phyloP scores from a whole-genome alignment of 2,113 vertebrate species.

The Siniperca knerii region DNA sequence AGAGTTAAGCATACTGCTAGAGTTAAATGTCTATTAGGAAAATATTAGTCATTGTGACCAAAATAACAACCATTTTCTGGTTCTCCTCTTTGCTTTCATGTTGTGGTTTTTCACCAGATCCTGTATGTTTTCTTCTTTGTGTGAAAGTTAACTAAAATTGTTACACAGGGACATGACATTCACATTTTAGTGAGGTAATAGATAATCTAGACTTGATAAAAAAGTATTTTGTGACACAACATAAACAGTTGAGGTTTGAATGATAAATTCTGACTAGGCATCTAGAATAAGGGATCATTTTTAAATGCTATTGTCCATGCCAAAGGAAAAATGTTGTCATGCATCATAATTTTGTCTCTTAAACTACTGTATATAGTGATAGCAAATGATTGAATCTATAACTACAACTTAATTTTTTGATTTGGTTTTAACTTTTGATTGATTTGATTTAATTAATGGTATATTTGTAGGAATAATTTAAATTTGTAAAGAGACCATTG shows the following conservation, averaged over 20 bases:
- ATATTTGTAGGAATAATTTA: not conserved
- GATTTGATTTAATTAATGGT: not conserved
- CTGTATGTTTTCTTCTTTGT: conserved; percentile 5
- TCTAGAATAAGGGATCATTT: conserved; percentile 42
- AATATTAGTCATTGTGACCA: conserved; percentile 76
- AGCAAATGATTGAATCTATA: conserved; percentile 19
- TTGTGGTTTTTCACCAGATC: conserved; percentile 18
- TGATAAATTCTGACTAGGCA: conserved; percentile 23
- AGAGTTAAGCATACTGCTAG: conserved; percentile 37
- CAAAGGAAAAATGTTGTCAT: conserved; percentile 47
- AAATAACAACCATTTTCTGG: conserved; percentile 65
- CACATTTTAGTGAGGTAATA: conserved; percentile 49
- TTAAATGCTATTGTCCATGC: conserved; percentile 41
- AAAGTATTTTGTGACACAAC: conserved; percentile 37
- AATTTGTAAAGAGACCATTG: conserved; percentile 14
- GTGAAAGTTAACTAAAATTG: conserved; percentile 13
- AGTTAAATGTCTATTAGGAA: conserved; percentile 54
- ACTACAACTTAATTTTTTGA: conserved; percentile 15
- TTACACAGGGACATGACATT: conserved; percentile 31
- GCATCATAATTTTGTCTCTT: conserved; percentile 45
- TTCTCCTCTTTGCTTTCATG: conserved; percentile 52
- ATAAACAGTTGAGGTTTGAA: conserved; percentile 44
- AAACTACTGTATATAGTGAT: conserved; percentile 42
- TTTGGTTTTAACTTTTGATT: conserved; percentile 27
- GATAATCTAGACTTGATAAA: conserved; percentile 28